Evolutionary conservation across 2,113 vertebrate genomes (phyloP).

Genomic region (Eptesicus fuscus): DNA sequence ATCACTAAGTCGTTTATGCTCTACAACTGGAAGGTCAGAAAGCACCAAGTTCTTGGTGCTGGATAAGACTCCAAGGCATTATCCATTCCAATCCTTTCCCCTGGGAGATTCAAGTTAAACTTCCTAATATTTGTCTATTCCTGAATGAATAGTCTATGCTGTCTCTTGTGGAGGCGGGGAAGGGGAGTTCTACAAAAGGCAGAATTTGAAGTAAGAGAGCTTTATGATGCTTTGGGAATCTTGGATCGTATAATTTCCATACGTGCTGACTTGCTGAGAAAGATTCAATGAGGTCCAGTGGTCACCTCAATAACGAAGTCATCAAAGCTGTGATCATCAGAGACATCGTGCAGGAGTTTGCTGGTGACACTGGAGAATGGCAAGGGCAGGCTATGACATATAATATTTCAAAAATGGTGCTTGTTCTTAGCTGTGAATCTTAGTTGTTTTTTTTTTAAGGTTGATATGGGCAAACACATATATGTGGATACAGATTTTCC

Average conservation of each 20-base stretch:
- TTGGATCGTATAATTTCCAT: neutral
- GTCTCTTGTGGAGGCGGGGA: neutral
- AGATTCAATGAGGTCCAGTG: neutral
- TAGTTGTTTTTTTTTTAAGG: neutral
- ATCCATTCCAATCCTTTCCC: neutral
- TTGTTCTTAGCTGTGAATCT: neutral
- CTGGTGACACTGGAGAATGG: neutral
- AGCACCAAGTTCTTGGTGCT: neutral
- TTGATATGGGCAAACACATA: neutral
- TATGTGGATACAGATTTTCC: neutral
- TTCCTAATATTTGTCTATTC: neutral
- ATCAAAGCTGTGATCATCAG: neutral
- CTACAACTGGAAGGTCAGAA: neutral
- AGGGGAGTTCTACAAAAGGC: neutral
- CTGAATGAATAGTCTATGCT: neutral
- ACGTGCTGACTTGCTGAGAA: neutral
- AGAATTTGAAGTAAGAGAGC: neutral
- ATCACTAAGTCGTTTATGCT: neutral
- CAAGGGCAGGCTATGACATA: neutral
- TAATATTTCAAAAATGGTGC: neutral
- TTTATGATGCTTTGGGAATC: neutral
- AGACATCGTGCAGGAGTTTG: neutral
- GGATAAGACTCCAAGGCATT: neutral
- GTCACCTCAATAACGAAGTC: neutral
- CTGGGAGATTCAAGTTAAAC: neutral